Evolutionary conservation across 2,113 vertebrate genomes (phyloP).

Genomic region (Cisticola juncidis): DNA sequence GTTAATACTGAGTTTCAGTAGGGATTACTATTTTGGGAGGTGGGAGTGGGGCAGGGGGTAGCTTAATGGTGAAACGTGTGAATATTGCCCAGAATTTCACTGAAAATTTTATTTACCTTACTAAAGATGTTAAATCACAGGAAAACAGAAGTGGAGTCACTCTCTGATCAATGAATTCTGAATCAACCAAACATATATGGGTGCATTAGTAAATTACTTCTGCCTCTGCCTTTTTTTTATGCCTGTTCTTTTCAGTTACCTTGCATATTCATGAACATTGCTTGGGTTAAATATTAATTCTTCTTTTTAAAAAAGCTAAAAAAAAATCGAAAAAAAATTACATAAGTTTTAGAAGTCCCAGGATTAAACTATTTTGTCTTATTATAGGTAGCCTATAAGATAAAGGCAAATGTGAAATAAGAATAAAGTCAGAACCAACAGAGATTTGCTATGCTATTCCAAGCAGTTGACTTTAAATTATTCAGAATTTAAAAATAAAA

Average conservation of each 20-base stretch:
- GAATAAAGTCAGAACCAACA: neutral
- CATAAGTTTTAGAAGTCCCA: neutral
- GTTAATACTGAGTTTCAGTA: neutral
- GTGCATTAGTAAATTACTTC: neutral
- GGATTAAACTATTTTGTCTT: neutral
- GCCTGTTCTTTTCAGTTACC: neutral
- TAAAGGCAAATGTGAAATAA: neutral
- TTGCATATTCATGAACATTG: neutral
- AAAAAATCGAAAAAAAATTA: neutral
- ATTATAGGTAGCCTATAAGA: neutral
- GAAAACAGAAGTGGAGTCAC: neutral
- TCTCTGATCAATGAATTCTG: neutral
- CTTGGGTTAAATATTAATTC: neutral
- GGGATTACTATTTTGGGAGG: neutral
- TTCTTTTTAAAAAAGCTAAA: neutral
- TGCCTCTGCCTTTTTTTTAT: rapidly evolving
- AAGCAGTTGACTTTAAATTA: neutral
- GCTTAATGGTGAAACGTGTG: neutral
- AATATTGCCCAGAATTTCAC: neutral
- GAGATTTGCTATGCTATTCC: neutral
- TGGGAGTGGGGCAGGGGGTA: too few species aligned
- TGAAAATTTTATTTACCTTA: neutral
- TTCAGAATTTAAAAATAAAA: slow-evolving; percentile 1
- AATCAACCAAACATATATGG: neutral
- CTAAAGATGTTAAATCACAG: neutral